Evolutionary conservation across 1,140 invertebrate species (phyloP).

Genomic region (Drosophila sturtevanti): DNA sequence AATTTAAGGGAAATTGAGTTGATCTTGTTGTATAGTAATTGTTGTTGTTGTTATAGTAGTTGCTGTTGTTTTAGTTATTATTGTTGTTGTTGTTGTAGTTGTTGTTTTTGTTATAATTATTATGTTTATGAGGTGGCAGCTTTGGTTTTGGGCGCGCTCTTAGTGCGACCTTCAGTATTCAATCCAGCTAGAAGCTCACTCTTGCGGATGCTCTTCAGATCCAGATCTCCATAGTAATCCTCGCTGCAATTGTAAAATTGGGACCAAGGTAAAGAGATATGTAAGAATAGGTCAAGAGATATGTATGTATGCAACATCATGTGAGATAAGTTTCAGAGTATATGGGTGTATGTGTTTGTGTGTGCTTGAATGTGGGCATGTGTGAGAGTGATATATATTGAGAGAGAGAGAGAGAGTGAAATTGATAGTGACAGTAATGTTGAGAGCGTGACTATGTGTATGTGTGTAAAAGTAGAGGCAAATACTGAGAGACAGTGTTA

Average conservation of each 20-base stretch:
- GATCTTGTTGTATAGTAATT: slow-evolving; percentile 67
- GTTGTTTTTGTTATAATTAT: slow-evolving; percentile 33
- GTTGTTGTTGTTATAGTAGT: slow-evolving; percentile 57
- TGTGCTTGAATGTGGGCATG: slow-evolving; percentile 24
- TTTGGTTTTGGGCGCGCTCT: slow-evolving; percentile 78
- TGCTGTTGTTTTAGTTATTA: slow-evolving; percentile 48
- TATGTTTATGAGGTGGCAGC: slow-evolving; percentile 82
- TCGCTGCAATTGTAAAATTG: slow-evolving; percentile 88
- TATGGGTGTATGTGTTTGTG: slow-evolving; percentile 36
- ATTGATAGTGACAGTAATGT: background rate
- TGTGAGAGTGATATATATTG: slow-evolving; percentile 19
- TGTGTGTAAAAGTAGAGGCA: background rate
- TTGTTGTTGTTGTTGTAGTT: slow-evolving; percentile 46
- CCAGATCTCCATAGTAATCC: slow-evolving; percentile 97
- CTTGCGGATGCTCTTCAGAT: slow-evolving; percentile 96
- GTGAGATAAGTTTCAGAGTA: background rate
- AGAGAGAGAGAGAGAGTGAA: slow-evolving; percentile 24
- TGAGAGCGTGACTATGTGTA: slow-evolving; percentile 5
- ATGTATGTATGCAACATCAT: slow-evolving; percentile 42
- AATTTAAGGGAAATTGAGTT: slow-evolving; percentile 47
- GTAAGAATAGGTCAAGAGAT: slow-evolving; percentile 73
- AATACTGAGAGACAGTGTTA: slow-evolving; percentile 13
- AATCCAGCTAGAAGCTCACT: slow-evolving; percentile 92
- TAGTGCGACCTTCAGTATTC: slow-evolving; percentile 85
- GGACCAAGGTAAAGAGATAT: slow-evolving; percentile 78